Conservation (phyloP, 2,888 invertebrate species). For the Agrotis puta region DNA sequence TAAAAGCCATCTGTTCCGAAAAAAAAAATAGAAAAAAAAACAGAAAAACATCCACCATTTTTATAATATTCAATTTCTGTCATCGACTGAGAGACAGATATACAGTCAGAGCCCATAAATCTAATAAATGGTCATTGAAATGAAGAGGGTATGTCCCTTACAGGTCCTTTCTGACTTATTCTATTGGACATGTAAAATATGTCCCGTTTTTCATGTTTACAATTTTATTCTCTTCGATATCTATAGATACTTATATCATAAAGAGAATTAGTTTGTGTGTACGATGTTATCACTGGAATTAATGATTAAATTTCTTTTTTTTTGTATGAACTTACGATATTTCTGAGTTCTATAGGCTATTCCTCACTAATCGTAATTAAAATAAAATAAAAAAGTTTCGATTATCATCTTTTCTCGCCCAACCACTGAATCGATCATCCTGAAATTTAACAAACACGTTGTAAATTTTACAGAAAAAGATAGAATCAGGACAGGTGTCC, state of each 20-base stretch:
- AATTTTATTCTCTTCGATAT: conserved; percentile 47
- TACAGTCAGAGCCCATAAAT: conserved; percentile 77
- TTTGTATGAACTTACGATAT: too few species aligned
- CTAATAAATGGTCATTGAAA: conserved; percentile 81
- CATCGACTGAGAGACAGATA: conserved; percentile 72
- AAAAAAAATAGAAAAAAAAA: conserved; percentile 55
- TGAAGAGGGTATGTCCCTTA: conserved; percentile 78
- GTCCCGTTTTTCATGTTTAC: conserved; percentile 57
- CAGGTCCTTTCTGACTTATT: conserved; percentile 70
- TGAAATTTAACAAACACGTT: too few species aligned
- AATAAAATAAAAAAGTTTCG: too few species aligned
- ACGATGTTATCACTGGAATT: too few species aligned
- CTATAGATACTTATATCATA: conserved; percentile 1
- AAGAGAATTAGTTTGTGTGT: too few species aligned
- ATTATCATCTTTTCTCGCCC: too few species aligned
- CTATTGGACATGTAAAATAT: conserved; percentile 70
- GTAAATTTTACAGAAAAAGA: too few species aligned
- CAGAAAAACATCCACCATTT: conserved; percentile 51
- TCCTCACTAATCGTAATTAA: too few species aligned
- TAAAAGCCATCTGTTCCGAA: conserved; percentile 62
- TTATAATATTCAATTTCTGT: conserved; percentile 77
- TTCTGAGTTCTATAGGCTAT: too few species aligned
- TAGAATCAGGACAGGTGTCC: too few species aligned
- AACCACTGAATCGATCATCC: too few species aligned
- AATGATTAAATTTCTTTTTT: too few species aligned